Base-by-base conservation (phyloP, 2,888 invertebrate species). In the Zhuqinia jingwanae region DNA sequence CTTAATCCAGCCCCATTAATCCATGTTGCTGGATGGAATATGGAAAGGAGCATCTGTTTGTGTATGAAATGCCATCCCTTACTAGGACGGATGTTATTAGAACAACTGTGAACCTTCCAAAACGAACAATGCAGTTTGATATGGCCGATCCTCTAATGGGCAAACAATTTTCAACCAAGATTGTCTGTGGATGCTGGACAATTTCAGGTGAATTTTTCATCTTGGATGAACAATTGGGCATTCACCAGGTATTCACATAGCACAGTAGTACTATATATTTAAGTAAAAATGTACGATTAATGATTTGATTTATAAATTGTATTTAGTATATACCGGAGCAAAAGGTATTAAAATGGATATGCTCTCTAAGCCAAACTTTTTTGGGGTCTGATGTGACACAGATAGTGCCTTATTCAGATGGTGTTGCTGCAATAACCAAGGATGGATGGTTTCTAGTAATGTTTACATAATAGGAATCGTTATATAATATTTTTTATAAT, bases 41-140 rank as follows among this genome's bases (percentile, higher is more conserved):
- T 84, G 88, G 88, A 15, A 47, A 42, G 2, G 76, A 81, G 2
- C 86, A 89, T 85, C 75, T 90, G n/a, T 89, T 83, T 11, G 87
- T 90, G 20, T 90, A 89, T 65, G 90, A 90, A 42, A 87, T 88
- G 42, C 88, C 86, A 68, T 86, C 88, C 1, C 85, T 89, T n/a
- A 88, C 87, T 11, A 75, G 89, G 56, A 89, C 83, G 27, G 87
- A 85, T 82, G 89, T 89, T 0, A 79, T 89, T 2, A 50, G 45
- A 77, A 90, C 87, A 1, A 84, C 84, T 36, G 79, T 90, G 20
- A 83, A 87, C 20, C 47, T 90, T 11, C 90, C 90, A 11, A 73
- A 76, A 30, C 77, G 88, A 27, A 25, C 11, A 11, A 5, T 77
- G 13, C 2, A 27, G 27, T 53, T 30, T 42, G 80, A 82, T 36